Evolutionary conservation across 2,797 vertebrate species (phyloP).

Genomic region (Lemur catta): DNA sequence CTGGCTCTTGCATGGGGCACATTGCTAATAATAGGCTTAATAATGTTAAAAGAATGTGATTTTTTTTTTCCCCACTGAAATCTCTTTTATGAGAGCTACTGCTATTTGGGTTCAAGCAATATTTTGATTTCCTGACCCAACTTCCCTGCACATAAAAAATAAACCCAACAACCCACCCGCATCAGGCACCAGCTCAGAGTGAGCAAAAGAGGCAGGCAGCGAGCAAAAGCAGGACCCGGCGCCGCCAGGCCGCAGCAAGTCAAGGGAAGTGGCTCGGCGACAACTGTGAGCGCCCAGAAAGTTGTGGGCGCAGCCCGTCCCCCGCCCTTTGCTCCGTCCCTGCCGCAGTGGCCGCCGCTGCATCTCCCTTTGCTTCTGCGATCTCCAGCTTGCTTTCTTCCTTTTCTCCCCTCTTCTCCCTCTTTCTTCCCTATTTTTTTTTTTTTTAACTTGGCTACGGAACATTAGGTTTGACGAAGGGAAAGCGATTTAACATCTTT

Average conservation of each 20-base stretch:
- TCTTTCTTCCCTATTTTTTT: neutral
- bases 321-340: neutral
- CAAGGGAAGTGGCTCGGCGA: rapidly evolving
- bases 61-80: neutral
- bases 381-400: neutral
- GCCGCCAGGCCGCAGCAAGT: rapidly evolving
- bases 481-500: slow-evolving; percentile 76
- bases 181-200: neutral
- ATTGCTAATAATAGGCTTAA: slow-evolving; percentile 72
- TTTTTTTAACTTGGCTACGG: slow-evolving; percentile 44
- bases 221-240: neutral
- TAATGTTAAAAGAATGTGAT: neutral
- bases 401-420: neutral
- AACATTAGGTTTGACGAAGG: slow-evolving; percentile 78
- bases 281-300: slow-evolving; percentile 8
- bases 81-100: slow-evolving; percentile 15
- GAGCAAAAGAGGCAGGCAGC: neutral
- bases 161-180: neutral
- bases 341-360: rapidly evolving
- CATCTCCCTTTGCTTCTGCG: neutral
- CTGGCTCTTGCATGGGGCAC: slow-evolving; percentile 53
- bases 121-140: slow-evolving; percentile 72
- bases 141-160: neutral
- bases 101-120: slow-evolving; percentile 74
- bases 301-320: neutral